Evolutionary conservation across 2,888 invertebrate species (phyloP), one percentile per base, ranked within the genome.

Genomic region (Amblyjoppa fuscipennis): DNA sequence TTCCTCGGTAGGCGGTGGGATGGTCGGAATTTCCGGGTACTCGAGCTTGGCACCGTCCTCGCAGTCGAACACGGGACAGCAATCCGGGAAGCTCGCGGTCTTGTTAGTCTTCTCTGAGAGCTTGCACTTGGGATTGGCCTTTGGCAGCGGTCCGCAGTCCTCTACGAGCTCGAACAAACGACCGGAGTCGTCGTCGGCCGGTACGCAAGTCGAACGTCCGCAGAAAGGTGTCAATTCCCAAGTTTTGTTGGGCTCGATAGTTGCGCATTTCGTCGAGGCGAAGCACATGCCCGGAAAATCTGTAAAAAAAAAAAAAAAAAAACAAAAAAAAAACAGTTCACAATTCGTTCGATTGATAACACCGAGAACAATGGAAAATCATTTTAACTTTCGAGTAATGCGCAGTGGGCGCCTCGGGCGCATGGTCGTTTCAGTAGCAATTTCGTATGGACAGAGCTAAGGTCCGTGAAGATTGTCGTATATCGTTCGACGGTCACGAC

Each of bases 251-350:
- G 98, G 97, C 93, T 98, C 98, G 76, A 98, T 97, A 16, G 98
- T 98, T 59, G 98, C 97, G 94, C 98, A 98, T 81, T 96, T 96
- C 81, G 98, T 98, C 6, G 98, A 98, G 0, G 98, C 98, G 95
- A 98, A 98, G 93, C 98, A 98, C 96, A 97, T 96, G 56, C 97
- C 98, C 70, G 98, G 98, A 95, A 98, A 98, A 94, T 98, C 98
- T 96, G 93, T 0, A 94, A 94, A 84, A 64, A 45, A 53, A 53
- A 56, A 59, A 74, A 70, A 45, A 81, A 74, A 70, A 94, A 94
- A 84, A 64, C 34, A 53, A 53, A 56, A 59, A 25, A 13, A 68
- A 45, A 81, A 74, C 61, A 20, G 25, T n/a, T 41, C 41, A 20
- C 25, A 31, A 41, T 28, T 31, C 59, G 59, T 45, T 20, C 11